Conservation (phyloP, 1,140 invertebrate genomes). For the Drosophila repleta region DNA sequence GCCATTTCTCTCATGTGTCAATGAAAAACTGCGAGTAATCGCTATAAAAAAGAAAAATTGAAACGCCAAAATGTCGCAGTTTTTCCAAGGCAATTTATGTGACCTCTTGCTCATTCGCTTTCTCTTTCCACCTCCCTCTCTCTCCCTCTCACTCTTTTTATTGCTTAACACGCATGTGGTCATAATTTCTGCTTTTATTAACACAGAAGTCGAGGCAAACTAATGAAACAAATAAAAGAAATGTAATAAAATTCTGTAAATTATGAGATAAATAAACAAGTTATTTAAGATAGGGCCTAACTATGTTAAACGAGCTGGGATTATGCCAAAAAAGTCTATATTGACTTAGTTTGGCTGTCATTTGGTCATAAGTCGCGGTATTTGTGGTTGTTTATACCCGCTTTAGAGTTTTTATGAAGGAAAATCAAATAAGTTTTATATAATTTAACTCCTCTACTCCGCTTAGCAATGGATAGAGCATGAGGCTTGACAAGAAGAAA, state of each 20-base stretch:
- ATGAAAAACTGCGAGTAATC: constrained; percentile 45
- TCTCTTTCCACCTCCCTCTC: neutral
- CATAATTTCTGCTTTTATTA: constrained; percentile 70
- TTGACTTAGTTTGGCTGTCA: too few species aligned
- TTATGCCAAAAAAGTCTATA: too few species aligned
- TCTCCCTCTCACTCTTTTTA: neutral
- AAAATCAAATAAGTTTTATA: too few species aligned
- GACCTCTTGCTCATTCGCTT: neutral
- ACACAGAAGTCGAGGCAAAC: constrained; percentile 27
- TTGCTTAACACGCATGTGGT: constrained; percentile 25
- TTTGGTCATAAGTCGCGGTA: too few species aligned
- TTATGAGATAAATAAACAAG: constrained; percentile 31
- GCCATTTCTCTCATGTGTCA: constrained; percentile 58
- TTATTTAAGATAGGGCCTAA: neutral
- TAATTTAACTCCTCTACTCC: too few species aligned
- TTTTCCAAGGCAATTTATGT: constrained; percentile 65
- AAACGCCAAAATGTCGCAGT: constrained; percentile 61
- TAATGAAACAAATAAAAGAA: constrained; percentile 1
- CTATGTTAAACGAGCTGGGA: too few species aligned
- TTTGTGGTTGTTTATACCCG: too few species aligned
- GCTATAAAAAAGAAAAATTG: constrained; percentile 42
- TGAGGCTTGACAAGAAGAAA: too few species aligned
- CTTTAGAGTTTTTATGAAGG: too few species aligned
- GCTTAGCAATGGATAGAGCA: too few species aligned
- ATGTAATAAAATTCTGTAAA: constrained; percentile 61